phyloP scores from a whole-genome alignment of 2,888 invertebrate species.

The Tubulanus polymorphus region DNA sequence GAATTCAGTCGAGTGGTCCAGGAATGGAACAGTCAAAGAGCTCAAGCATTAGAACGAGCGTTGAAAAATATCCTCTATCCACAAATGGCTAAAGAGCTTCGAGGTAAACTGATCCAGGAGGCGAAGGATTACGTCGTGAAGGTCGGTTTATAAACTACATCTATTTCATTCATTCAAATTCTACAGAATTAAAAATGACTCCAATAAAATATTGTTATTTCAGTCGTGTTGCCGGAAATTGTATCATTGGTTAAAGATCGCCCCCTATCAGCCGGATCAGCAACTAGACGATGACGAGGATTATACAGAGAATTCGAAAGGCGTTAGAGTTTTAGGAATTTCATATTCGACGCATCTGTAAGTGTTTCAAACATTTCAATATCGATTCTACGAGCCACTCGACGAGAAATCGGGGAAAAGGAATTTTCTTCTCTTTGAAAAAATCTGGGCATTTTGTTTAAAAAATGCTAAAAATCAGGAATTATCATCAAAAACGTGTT shows the following conservation, averaged over 20 bases:
- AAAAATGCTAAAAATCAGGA: no score
- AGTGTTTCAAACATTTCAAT: constrained; percentile 49
- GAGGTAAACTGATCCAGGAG: constrained; percentile 74
- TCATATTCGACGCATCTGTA: constrained; percentile 60
- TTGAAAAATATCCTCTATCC: constrained; percentile 84
- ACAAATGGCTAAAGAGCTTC: constrained; percentile 80
- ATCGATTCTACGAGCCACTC: no score
- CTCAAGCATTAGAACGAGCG: constrained; percentile 83
- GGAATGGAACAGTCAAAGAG: constrained; percentile 90
- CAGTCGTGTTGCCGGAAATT: constrained; percentile 77
- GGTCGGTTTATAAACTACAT: constrained; percentile 31
- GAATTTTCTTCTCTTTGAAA: no score
- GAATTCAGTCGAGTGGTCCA: constrained; percentile 76
- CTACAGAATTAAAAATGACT: no score
- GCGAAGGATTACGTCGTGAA: constrained; percentile 62
- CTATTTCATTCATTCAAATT: no score
- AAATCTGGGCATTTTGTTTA: no score
- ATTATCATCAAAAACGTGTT: neutral
- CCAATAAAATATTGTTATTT: constrained; percentile 17
- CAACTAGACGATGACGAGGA: constrained; percentile 79
- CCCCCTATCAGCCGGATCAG: constrained; percentile 76
- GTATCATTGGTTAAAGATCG: constrained; percentile 85
- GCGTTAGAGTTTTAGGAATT: constrained; percentile 80
- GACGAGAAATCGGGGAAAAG: no score
- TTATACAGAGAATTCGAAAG: constrained; percentile 67